These are phyloP conservation scores for Montipora foliosa DNA, from an alignment of 64 coral and sea anemone species.

Conservation along the genomic window DNA sequence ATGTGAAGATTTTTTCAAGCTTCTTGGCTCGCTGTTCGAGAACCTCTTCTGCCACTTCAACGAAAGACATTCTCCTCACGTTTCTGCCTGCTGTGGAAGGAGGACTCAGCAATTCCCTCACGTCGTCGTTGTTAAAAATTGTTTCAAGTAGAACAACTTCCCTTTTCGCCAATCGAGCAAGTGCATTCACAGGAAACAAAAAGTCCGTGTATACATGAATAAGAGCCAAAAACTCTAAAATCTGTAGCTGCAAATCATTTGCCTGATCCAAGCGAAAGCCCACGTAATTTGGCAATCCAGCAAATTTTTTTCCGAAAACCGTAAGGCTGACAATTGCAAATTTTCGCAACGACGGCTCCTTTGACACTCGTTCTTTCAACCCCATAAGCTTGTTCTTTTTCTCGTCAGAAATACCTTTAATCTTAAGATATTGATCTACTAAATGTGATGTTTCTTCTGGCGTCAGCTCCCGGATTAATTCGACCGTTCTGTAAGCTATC, in stretches of 20 bases:
- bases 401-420: conserved; percentile 43
- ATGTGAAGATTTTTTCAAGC: neutral
- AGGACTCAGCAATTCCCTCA: conserved; percentile 81
- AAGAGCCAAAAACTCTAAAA: conserved; percentile 72
- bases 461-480: conserved; percentile 70
- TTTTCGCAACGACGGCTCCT: conserved; percentile 32
- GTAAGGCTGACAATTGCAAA: conserved; percentile 78
- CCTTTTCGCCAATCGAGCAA: conserved; percentile 44
- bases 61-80: conserved; percentile 75
- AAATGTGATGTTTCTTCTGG: conserved; percentile 37
- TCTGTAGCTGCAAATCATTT: conserved; percentile 67
- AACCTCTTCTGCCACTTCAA: conserved; percentile 85
- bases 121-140: conserved; percentile 68
- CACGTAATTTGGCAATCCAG: conserved; percentile 57
- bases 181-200: conserved; percentile 71
- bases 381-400: conserved; percentile 27
- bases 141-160: conserved; percentile 66
- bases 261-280: conserved; percentile 59
- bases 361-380: conserved; percentile 36
- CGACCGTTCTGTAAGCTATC: conserved; percentile 55
- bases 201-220: conserved; percentile 79
- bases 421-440: conserved; percentile 52
- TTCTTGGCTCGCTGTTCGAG: conserved; percentile 52
- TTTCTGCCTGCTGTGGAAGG: conserved; percentile 43
- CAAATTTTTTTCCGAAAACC: conserved; percentile 73